These are phyloP conservation scores for Dascillus cervinus DNA, from an alignment of 2,888 invertebrate genomes.

Conservation along the genomic window DNA sequence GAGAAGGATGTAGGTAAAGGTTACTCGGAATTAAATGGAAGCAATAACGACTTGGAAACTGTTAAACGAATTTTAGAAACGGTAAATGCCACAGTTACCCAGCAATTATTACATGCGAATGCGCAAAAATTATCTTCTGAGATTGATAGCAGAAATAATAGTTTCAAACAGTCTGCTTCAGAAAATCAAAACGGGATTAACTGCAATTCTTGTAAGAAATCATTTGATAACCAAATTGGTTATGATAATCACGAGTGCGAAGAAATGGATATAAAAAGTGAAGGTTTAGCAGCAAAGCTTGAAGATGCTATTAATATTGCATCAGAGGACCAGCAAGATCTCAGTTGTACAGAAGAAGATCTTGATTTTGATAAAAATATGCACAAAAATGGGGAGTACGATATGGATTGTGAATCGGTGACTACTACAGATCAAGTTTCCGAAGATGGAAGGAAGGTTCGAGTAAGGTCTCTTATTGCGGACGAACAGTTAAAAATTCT, in stretches of 20 bases:
- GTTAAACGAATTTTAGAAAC: constrained; percentile 68
- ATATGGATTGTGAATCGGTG: constrained; percentile 47
- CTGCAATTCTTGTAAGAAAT: constrained; percentile 53
- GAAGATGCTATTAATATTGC: constrained; percentile 55
- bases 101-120: constrained; percentile 63
- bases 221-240: constrained; percentile 52
- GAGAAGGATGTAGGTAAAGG: constrained; percentile 40
- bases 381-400: constrained; percentile 47
- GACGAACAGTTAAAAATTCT: constrained; percentile 88
- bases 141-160: constrained; percentile 44
- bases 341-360: constrained; percentile 53
- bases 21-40: constrained; percentile 24
- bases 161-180: constrained; percentile 30
- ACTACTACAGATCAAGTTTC: constrained; percentile 41
- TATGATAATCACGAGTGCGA: constrained; percentile 67
- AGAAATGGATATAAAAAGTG: constrained; percentile 55
- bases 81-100: constrained; percentile 67
- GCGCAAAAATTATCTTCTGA: constrained; percentile 58
- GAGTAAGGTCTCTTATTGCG: constrained; percentile 88
- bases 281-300: constrained; percentile 70
- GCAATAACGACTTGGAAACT: constrained; percentile 51
- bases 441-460: constrained; percentile 65
- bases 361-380: constrained; percentile 44
- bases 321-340: constrained; percentile 47
- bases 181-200: constrained; percentile 39